Evolutionary conservation across 2,888 invertebrate genomes (phyloP), one percentile per base, ranked within the genome.

Genomic region (Eugnorisma glareosa): DNA sequence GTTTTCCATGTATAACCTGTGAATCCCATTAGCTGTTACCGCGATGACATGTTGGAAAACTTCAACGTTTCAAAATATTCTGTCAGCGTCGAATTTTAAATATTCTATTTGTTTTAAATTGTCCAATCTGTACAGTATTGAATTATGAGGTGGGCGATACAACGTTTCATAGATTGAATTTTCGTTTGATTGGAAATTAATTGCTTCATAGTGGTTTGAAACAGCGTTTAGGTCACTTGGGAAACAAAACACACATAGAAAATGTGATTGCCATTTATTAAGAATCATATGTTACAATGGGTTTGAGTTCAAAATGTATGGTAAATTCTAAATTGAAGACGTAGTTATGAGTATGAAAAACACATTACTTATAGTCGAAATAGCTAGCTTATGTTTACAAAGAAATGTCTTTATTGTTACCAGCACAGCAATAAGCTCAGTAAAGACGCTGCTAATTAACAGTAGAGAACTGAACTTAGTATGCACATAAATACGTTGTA

Each of bases 91-190:
- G 69, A 73, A 79, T 80, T 78, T 83, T 73, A 76, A 80, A 84
- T 31, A 80, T 66, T 82, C 73, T 75, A 73, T 86, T 68, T 78
- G 67, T 75, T 86, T 78, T 75, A 75, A 77, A 78, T 73, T 68
- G 78, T 45, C 59, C 82, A 78, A 77, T 82, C 72, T 75, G 74
- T 70, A 15, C 69, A 63, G 73, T 81, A 81, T 84, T 78, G 59
- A 76, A 77, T 80, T 80, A 80, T 72, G 77, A 73, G 70, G 70
- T 68, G 70, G 43, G 21, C 40, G 61, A 68, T 75, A 75, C 21
- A 73, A 45, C 64, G 64, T 73, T 79, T 73, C 28, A 69, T 74
- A 48, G 75, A 81, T 76, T 59, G 31, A 64, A 78, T 81, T 84
- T 63, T 63, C 64, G 59, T 64, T 68, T 66, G 70, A 85, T 82